Evolutionary conservation across 2,888 invertebrate genomes (phyloP).

Genomic region (Drosophila koepferae): DNA sequence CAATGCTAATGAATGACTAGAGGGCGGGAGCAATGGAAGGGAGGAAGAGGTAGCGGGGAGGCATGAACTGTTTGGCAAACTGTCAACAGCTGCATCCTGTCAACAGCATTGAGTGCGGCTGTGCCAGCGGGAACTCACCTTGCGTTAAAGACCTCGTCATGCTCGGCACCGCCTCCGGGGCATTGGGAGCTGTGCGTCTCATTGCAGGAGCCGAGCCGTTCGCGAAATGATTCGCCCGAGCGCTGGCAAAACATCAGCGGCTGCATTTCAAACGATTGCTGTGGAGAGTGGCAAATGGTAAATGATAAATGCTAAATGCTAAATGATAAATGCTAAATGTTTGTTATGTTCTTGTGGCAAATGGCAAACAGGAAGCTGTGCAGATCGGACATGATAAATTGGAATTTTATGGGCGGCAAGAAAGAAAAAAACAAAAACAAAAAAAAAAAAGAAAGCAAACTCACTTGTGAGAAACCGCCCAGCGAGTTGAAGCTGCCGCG

Average conservation of each 20-base stretch:
- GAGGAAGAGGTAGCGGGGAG: constrained; percentile 12
- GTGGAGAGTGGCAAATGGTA: constrained; percentile 24
- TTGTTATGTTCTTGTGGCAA: constrained; percentile 7
- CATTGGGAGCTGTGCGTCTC: constrained; percentile 79
- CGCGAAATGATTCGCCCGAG: constrained; percentile 82
- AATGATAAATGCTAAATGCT: constrained; percentile 16
- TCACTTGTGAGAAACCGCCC: constrained; percentile 83
- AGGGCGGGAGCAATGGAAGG: neutral
- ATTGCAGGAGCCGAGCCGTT: constrained; percentile 84
- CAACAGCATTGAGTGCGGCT: constrained; percentile 29
- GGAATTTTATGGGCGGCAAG: constrained; percentile 44
- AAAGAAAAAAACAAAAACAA: neutral
- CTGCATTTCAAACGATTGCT: constrained; percentile 82
- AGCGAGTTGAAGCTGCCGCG: constrained; percentile 84
- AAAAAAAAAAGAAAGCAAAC: constrained; percentile 46
- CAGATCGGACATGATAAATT: constrained; percentile 70
- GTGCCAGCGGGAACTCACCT: constrained; percentile 76
- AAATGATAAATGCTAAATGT: constrained; percentile 14
- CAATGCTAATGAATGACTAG: constrained; percentile 48
- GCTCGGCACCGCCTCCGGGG: constrained; percentile 69
- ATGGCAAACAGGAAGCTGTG: constrained; percentile 69
- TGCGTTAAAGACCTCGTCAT: constrained; percentile 84
- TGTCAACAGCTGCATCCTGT: constrained; percentile 83
- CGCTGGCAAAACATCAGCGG: constrained; percentile 82
- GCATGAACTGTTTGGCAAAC: constrained; percentile 54